Base-by-base conservation (phyloP, 2,888 invertebrate genomes). In the Diadegma fenestrale region DNA sequence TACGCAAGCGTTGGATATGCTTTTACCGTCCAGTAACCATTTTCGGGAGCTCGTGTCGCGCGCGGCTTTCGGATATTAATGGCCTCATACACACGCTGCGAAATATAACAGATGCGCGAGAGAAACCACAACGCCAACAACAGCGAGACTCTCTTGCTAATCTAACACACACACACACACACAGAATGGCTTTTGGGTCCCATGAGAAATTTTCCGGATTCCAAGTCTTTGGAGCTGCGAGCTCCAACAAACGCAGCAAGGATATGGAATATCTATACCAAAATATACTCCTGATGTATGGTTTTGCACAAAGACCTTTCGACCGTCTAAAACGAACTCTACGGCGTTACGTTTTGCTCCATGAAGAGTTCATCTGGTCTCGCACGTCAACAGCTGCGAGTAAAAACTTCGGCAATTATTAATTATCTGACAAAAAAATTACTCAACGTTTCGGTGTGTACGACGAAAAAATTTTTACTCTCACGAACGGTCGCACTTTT, bases 161-260 rank as follows among this genome's bases (percentile, higher is more conserved):
- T 78, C 54, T 45, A 54, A 37, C 37, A 37, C 37, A 22, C 22
- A 37, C 51, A 54, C 30, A 37, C 33, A 22, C 22, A 37, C 54
- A 54, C 30, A 30, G 22, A 80, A 63, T 33, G 71, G 54, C 45
- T 45, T 75, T 71, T 48, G 48, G 37, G 69, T 85, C 85, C 85
- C 82, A 80, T 58, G 85, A 85, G 85, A 82, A 85, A 85, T 85
- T 85, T 85, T 80, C 75, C 76, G 79, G 69, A 72, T 76, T 54
- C 33, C 30, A 72, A 73, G 68, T 82, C 85, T 80, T 80, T 58
- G 41, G 43, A 71, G 54, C 14, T 22, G 75, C 48, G 45, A 22
- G 81, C 81, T 76, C 54, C 77, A 61, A 61, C 51, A 61, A 73
- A 72, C 43, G 14, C 66, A 41, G 48, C 51, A 30, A 30, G 75